Evolutionary conservation across 2,888 invertebrate species (phyloP), one percentile per base, ranked within the genome.

Genomic region (Hyppa rectilinea): DNA sequence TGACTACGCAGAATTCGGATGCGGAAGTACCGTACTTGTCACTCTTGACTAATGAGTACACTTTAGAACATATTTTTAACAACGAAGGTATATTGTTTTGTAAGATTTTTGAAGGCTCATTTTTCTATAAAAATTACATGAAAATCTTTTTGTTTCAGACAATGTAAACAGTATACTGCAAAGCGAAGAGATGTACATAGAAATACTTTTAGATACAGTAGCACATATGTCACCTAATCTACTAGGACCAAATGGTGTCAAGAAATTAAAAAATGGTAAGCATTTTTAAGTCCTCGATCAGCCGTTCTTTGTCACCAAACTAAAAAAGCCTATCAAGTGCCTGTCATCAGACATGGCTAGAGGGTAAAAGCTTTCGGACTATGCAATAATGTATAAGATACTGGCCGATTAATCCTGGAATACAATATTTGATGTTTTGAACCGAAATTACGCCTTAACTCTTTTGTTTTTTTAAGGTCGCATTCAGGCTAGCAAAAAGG

Each of bases 121-220:
- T 2, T 26, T 38, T 45, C 3, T 45, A 3, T 17, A 34, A 26
- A 40, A 38, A 62, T 26, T 23, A n/a, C 12, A 29, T 12, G 40
- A n/a, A 5, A 0, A 29, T 3, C 2, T 36, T 45, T 59, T 43
- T 56, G 14, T 89, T 89, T 49, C 88, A 96, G 96, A 97, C 83
- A 96, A 96, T 81, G 96, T 97, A 36, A 97, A 97, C 83, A 96
- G 96, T 73, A 95, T 97, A 59, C 96, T 98, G 45, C 96, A 96
- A 84, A 96, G 96, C 71, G 97, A 97, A 94, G 97, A 97, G 88
- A 96, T 97, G 73, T 97, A 97, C 85, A 97, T 97, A 66, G 94
- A 97, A 78, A 96, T 96, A 76, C 90, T 97, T 62, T 87, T 97
- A 58, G 96, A 96, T 70, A 95, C 96, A 2, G 97, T 97, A 9